A percentile compares a stretch with the other conserved stretches of the same genome.
phyloP scores from a whole-genome alignment of 2,797 vertebrate species.

The Heliangelus exortis region DNA sequence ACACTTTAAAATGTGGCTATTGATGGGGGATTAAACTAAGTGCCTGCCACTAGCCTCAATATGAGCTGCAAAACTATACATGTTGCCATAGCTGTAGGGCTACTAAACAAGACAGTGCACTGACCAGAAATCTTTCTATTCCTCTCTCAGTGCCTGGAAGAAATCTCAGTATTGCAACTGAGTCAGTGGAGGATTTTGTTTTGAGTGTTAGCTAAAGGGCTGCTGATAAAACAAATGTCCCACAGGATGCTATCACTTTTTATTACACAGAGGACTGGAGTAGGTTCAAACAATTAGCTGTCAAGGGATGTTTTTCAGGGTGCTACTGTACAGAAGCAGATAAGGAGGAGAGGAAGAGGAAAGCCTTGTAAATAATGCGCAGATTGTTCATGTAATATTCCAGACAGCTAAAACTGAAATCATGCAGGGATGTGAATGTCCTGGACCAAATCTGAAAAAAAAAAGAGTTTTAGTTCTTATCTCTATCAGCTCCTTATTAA shows the following conservation, averaged over 20 bases:
- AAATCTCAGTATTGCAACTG: background rate
- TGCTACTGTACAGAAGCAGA: background rate
- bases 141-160: constrained; percentile 13
- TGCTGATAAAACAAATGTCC: constrained; percentile 59
- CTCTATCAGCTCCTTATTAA: background rate
- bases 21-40: background rate
- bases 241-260: constrained; percentile 40
- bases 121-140: background rate
- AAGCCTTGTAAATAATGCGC: background rate
- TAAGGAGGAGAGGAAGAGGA: background rate
- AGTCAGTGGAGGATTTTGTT: constrained; percentile 37
- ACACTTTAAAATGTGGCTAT: background rate
- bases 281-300: constrained; percentile 24
- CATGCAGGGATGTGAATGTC: background rate
- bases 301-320: constrained; percentile 33
- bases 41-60: background rate
- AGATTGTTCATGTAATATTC: background rate
- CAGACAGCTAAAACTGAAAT: background rate
- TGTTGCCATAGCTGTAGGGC: background rate
- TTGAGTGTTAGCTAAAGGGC: constrained; percentile 44
- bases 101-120: background rate
- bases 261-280: constrained; percentile 25
- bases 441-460: background rate
- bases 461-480: background rate
- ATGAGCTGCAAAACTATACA: background rate